A percentile compares a stretch with the other conserved stretches of the same genome.
These are phyloP conservation scores for Mastomys natalensis DNA, from an alignment of 2,113 vertebrate genomes.

Conservation along the genomic window DNA sequence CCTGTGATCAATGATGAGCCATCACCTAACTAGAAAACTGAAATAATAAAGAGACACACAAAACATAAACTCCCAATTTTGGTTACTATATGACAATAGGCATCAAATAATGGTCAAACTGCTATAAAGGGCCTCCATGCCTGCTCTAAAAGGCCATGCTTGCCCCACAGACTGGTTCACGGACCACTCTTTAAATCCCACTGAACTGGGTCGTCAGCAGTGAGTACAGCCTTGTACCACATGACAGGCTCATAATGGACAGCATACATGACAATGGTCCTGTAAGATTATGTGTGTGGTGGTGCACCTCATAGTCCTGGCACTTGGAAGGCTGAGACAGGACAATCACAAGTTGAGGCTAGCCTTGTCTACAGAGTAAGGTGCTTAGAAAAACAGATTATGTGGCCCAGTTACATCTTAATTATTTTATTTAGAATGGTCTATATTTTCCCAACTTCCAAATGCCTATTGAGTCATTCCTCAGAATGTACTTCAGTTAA, in stretches of 20 bases:
- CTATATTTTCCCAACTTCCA: background rate
- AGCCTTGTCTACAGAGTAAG: background rate
- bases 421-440: background rate
- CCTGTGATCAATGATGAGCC: background rate
- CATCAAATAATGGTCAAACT: background rate
- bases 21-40: background rate
- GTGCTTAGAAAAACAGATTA: background rate
- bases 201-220: too few relatives aligned
- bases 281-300: background rate
- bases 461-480: background rate
- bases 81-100: background rate
- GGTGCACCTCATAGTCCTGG: background rate
- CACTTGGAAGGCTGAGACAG: background rate
- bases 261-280: background rate
- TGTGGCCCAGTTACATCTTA: background rate
- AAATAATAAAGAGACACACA: background rate
- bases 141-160: background rate
- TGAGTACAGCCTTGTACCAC: background rate
- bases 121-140: background rate
- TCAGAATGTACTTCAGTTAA: background rate
- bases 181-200: background rate
- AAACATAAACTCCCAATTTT: background rate
- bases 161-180: background rate
- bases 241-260: background rate
- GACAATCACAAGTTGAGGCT: background rate